phyloP scores from a whole-genome alignment of 2,113 vertebrate species.

The Brachypodius melanocephalos region DNA sequence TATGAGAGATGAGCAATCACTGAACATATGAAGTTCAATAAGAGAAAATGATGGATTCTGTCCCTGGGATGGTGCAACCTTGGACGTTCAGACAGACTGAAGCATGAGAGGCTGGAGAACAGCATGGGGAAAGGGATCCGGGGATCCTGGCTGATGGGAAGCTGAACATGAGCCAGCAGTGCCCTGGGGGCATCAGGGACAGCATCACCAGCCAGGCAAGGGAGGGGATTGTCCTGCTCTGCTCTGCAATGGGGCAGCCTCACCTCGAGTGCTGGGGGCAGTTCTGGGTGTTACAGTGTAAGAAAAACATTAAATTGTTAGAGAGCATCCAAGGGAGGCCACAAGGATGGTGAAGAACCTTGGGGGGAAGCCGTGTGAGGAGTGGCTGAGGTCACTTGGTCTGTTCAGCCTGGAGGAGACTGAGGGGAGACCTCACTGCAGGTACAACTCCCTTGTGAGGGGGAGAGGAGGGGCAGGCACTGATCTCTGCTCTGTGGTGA shows the following conservation, averaged over 20 bases:
- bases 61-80: not conserved
- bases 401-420: not conserved
- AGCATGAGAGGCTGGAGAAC: not conserved
- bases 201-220: accelerated
- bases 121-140: not conserved
- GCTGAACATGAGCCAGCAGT: not conserved
- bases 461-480: not conserved
- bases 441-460: accelerated
- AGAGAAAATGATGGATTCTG: not conserved
- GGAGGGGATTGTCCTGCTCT: not conserved
- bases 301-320: not conserved
- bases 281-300: accelerated
- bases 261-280: not conserved
- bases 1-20: not conserved
- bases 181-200: not conserved
- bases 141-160: accelerated
- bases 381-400: not conserved
- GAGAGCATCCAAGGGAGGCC: accelerated
- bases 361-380: accelerated
- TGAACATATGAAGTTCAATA: not conserved
- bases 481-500: not conserved
- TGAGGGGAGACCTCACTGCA: not conserved
- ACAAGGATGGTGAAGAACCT: accelerated
- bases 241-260: not conserved
- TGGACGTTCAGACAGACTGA: accelerated